Percentiles rank a stretch among this genome's conserved stretches.
Conservation (phyloP, 2,113 vertebrate genomes). For the Gambusia holbrooki region DNA sequence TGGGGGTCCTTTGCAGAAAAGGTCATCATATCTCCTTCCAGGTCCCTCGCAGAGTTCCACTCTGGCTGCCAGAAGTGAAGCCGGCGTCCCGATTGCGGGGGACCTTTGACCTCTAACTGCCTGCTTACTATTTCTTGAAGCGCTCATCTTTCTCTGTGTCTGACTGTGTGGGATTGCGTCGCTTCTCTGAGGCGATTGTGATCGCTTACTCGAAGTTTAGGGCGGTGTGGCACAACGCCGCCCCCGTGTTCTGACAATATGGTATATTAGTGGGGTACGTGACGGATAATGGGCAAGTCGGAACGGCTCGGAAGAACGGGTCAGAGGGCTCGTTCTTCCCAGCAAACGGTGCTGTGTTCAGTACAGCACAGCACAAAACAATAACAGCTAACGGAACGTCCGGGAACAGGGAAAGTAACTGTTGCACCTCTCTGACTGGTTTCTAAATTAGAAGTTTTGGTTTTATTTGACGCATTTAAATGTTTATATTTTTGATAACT, state of each 20-base stretch:
- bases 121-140: conserved; percentile 63
- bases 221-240: conserved; percentile 37
- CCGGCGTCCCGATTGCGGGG: conserved; percentile 68
- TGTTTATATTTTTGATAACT: conserved; percentile 30
- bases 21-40: conserved; percentile 80
- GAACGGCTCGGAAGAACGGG: conserved; percentile 64
- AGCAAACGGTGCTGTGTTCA: conserved; percentile 32
- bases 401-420: conserved; percentile 20
- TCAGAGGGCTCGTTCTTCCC: conserved; percentile 66
- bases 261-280: conserved; percentile 63
- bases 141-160: conserved; percentile 34
- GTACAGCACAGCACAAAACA: conserved; percentile 33
- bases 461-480: conserved; percentile 24
- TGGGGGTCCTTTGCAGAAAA: conserved; percentile 74
- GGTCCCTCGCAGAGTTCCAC: conserved; percentile 72
- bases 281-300: conserved; percentile 68
- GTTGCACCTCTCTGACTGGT: neutral
- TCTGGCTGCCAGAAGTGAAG: conserved; percentile 71
- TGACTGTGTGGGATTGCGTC: conserved; percentile 35
- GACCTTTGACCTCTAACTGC: conserved; percentile 70
- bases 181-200: conserved; percentile 49
- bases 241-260: conserved; percentile 47
- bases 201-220: conserved; percentile 45
- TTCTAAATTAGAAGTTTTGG: conserved; percentile 1
- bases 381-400: conserved; percentile 28